These are phyloP conservation scores for Balearica regulorum DNA, from an alignment of 2,797 vertebrate genomes.

Conservation along the genomic window DNA sequence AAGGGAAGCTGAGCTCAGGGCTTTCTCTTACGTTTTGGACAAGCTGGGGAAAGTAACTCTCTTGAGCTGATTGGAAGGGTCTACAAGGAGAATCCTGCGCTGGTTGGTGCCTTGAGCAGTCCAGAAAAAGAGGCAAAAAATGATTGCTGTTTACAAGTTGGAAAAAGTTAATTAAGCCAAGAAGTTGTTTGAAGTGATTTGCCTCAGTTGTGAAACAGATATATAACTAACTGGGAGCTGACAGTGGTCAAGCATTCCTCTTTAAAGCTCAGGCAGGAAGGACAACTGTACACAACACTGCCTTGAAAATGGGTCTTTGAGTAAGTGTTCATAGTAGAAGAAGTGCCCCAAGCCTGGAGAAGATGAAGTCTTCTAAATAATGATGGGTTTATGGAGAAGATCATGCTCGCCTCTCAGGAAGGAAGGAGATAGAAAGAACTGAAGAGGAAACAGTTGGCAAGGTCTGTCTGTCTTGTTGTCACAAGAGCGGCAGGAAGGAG, in stretches of 20 bases:
- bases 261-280: background rate
- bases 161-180: background rate
- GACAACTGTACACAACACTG: background rate
- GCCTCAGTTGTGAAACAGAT: background rate
- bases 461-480: background rate
- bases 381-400: background rate
- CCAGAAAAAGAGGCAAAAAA: background rate
- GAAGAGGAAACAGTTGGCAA: background rate
- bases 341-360: background rate
- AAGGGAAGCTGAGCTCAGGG: background rate
- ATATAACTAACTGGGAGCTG: background rate
- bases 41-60: background rate
- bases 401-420: fast-evolving
- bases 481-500: slow-evolving; percentile 21
- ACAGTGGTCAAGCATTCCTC: background rate
- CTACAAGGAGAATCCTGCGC: background rate
- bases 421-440: background rate
- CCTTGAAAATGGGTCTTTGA: background rate
- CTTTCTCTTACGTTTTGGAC: background rate
- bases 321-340: background rate
- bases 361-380: background rate
- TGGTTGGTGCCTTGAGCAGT: background rate
- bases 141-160: background rate
- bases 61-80: background rate
- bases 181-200: background rate